These are phyloP conservation scores for Orthonevra nobilis DNA, from an alignment of 2,888 invertebrate genomes.

Conservation along the genomic window DNA sequence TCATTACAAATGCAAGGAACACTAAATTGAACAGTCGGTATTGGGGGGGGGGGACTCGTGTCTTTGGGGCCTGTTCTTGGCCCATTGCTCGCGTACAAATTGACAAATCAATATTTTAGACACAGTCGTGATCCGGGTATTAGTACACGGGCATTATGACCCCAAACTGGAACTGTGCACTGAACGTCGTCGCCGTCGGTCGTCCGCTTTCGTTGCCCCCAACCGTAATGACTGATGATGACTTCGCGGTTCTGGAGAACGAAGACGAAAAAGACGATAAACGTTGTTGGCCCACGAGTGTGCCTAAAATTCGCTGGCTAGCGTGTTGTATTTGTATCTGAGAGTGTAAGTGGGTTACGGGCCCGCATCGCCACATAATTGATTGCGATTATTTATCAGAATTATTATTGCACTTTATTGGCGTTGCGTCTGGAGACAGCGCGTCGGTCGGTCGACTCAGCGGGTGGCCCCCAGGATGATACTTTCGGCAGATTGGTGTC, in stretches of 20 bases:
- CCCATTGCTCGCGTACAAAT: slow-evolving; percentile 62
- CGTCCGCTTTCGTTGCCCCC: slow-evolving; percentile 37
- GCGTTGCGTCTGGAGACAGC: slow-evolving; percentile 34
- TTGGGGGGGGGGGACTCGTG: not conserved
- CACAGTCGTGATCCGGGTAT: slow-evolving; percentile 68
- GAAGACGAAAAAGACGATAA: slow-evolving; percentile 14
- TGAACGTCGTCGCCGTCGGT: too few species aligned
- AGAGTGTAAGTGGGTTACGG: slow-evolving; percentile 60
- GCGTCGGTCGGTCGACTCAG: slow-evolving; percentile 51
- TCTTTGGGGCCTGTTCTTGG: slow-evolving; percentile 14
- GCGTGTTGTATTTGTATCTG: slow-evolving; percentile 48
- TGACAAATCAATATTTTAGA: slow-evolving; percentile 71
- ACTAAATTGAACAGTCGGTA: slow-evolving; percentile 28
- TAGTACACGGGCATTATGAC: slow-evolving; percentile 61
- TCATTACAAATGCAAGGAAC: slow-evolving; percentile 32
- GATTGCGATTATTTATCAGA: slow-evolving; percentile 65
- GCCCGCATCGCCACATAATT: slow-evolving; percentile 56
- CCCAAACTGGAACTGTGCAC: slow-evolving; percentile 56
- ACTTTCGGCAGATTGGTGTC: slow-evolving; percentile 18
- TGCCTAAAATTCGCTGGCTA: slow-evolving; percentile 22
- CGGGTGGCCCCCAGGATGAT: slow-evolving; percentile 43
- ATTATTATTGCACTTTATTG: slow-evolving; percentile 68
- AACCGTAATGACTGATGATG: slow-evolving; percentile 65
- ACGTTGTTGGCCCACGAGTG: slow-evolving; percentile 33
- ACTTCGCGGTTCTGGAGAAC: slow-evolving; percentile 44